These are phyloP conservation scores for Macaca fascicularis DNA, from an alignment of 2,113 vertebrate species.

Conservation along the genomic window T2T-MFA8v1.1 NC_088387.1:102643501-102644000, in stretches of 20 bases:
- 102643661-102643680: constrained; percentile 80
- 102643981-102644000: not conserved
- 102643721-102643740: constrained; percentile 78
- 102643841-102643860: constrained; percentile 69
- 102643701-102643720: constrained; percentile 78
- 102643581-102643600: constrained; percentile 93
- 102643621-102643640: constrained; percentile 91
- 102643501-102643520: constrained; percentile 91
- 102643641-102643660: constrained; percentile 86
- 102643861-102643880: constrained; percentile 67
- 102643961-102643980: constrained; percentile 50
- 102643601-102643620: constrained; percentile 91
- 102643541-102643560: constrained; percentile 91
- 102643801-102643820: constrained; percentile 81
- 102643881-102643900: constrained; percentile 58
- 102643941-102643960: constrained; percentile 72
- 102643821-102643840: constrained; percentile 76
- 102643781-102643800: constrained; percentile 85
- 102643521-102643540: constrained; percentile 92
- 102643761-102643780: constrained; percentile 76
- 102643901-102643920: constrained; percentile 59
- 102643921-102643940: constrained; percentile 71
- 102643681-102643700: constrained; percentile 80
- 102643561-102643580: constrained; percentile 92
- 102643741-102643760: constrained; percentile 75